Conservation (phyloP, 2,797 vertebrate species). For the Ciconia nigra region DNA sequence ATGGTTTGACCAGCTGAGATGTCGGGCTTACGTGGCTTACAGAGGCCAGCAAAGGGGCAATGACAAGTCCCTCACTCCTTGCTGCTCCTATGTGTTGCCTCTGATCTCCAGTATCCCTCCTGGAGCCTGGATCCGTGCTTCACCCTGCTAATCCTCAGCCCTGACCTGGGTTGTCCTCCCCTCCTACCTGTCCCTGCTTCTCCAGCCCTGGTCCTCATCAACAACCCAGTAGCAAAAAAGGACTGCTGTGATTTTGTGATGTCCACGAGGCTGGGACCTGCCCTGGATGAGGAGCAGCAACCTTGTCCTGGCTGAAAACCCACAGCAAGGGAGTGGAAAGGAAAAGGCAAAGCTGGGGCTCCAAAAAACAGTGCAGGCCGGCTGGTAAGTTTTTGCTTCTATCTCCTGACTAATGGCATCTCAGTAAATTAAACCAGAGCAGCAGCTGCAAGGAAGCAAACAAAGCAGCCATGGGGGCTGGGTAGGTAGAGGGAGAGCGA, state of each 20-base stretch:
- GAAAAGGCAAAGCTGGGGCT: background rate
- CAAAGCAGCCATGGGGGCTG: slow-evolving; percentile 4
- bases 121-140: background rate
- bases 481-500: background rate
- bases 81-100: background rate
- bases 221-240: background rate
- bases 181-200: background rate
- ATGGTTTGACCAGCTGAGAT: background rate
- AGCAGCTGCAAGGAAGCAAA: slow-evolving; percentile 55
- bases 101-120: background rate
- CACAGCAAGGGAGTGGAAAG: background rate
- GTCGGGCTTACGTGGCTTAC: background rate
- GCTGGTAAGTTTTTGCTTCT: slow-evolving; percentile 20
- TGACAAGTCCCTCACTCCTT: background rate
- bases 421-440: slow-evolving; percentile 44
- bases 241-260: background rate
- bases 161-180: background rate
- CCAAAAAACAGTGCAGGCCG: background rate
- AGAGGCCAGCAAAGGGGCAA: background rate
- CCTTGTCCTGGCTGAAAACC: background rate
- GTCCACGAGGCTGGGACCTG: background rate
- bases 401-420: background rate
- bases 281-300: background rate
- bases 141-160: background rate
- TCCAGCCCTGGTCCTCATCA: background rate